These are phyloP conservation scores for Hystrix cristata DNA, from an alignment of 2,113 vertebrate species.

Conservation along the genomic window DNA sequence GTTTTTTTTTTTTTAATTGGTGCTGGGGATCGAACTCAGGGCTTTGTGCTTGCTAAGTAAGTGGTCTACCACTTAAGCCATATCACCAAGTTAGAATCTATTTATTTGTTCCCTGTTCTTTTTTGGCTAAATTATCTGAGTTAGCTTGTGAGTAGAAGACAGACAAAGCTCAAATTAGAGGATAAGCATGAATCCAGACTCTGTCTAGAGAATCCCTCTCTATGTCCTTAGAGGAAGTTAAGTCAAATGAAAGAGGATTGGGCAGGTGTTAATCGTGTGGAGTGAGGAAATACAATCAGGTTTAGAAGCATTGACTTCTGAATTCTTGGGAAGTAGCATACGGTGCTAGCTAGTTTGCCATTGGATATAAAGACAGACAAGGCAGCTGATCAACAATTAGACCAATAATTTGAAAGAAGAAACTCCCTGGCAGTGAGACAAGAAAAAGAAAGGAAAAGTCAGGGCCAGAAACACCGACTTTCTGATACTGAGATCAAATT, in stretches of 20 bases:
- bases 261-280: background rate
- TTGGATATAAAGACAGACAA: background rate
- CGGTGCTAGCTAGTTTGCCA: background rate
- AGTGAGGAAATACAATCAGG: background rate
- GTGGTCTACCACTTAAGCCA: too few relatives aligned
- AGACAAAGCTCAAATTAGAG: background rate
- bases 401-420: background rate
- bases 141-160: background rate
- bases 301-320: background rate
- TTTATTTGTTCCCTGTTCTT: background rate
- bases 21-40: too few relatives aligned
- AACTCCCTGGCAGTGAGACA: background rate
- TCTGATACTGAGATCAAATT: conserved; percentile 2
- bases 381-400: background rate
- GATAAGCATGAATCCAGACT: background rate
- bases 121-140: background rate
- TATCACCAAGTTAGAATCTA: background rate
- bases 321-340: background rate
- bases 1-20: too few relatives aligned
- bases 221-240: background rate
- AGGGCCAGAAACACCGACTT: background rate
- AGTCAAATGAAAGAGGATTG: background rate
- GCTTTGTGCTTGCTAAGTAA: too few relatives aligned
- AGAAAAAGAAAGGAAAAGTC: background rate
- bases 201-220: background rate